These are phyloP conservation scores for Bos taurus DNA, from an alignment of 2,113 vertebrate genomes.

Conservation along the genomic window DNA sequence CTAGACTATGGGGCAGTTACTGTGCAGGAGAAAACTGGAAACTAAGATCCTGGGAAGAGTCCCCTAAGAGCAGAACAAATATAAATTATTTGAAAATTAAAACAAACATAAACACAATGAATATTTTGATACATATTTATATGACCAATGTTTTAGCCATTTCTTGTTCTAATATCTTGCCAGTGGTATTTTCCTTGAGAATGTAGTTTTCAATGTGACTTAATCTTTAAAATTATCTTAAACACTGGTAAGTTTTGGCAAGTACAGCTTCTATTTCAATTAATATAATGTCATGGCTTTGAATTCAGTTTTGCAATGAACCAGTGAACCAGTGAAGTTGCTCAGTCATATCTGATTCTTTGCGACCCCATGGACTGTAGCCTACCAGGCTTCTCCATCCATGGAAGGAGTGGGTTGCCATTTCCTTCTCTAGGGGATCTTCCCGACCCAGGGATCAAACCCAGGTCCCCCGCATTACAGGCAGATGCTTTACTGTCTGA, in stretches of 20 bases:
- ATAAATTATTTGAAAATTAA: background rate
- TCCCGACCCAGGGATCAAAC: fast-evolving
- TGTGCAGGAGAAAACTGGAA: background rate
- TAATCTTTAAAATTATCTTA: background rate
- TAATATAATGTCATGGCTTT: background rate
- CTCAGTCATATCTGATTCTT: background rate
- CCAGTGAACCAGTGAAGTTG: background rate
- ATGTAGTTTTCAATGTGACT: background rate
- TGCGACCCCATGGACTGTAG: background rate
- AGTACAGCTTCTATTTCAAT: background rate
- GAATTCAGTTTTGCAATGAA: background rate
- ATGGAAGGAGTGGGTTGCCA: background rate
- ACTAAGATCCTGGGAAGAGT: background rate
- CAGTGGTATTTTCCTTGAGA: background rate
- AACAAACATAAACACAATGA: background rate
- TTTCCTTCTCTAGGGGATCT: background rate
- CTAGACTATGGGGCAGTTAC: background rate
- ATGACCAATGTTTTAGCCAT: background rate
- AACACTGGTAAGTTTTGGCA: background rate
- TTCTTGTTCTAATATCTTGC: background rate
- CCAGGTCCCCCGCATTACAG: background rate
- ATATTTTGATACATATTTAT: background rate
- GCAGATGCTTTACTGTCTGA: background rate
- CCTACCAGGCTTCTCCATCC: background rate
- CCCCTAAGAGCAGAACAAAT: background rate